Base-by-base conservation (phyloP, 1,140 invertebrate genomes). In the Orius laevigatus region DNA sequence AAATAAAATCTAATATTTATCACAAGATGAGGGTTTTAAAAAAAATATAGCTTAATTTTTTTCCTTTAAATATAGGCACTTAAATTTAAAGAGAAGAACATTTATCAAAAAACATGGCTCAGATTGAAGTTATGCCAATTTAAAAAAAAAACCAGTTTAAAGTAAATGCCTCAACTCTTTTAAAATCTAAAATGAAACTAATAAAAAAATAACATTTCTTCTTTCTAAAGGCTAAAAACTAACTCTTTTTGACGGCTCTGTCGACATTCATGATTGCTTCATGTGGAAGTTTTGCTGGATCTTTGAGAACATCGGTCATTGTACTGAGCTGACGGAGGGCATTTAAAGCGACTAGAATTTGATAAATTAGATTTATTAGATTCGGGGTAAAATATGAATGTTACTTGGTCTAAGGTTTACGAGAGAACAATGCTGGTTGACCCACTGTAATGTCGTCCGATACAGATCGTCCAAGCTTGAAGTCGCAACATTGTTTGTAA, bases 381-480 rank as follows among this genome's bases (percentile, higher is more conserved):
- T 8, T 34, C 8, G 33, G 6, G 33, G n/a, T 6, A 34, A n/a
- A 8, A 34, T 6, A n/a, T 4, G 5, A 38, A n/a, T 16, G 40
- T 42, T 73, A 93, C 90, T 83, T 65, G 88, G 88, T 61, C 92
- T 76, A 61, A 97, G 79, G 69, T 89, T 79, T 53, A 86, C 79
- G 49, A 97, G 74, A 9, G 89, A 91, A 67, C 92, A 96, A 66
- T 93, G 86, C 61, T 96, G 89, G 62, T 96, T 91, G 31, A 93
- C 77, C 93, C 93, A 98, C 25, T 84, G 70, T 55, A 91, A 72
- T 49, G 87, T 88, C 50, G 88, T 91, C 53, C 86, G 77, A 65
- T 86, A 90, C 51, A 97, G 70, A 67, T 97, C 92, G 54, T 94
- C 87, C 49, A 87, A 66, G 68, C 80, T 92, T 51, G 81, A 77